Percentiles rank a stretch among this genome's conserved stretches.
Conservation (phyloP, 2,888 invertebrate genomes). For the Eupithecia subfuscata region DNA sequence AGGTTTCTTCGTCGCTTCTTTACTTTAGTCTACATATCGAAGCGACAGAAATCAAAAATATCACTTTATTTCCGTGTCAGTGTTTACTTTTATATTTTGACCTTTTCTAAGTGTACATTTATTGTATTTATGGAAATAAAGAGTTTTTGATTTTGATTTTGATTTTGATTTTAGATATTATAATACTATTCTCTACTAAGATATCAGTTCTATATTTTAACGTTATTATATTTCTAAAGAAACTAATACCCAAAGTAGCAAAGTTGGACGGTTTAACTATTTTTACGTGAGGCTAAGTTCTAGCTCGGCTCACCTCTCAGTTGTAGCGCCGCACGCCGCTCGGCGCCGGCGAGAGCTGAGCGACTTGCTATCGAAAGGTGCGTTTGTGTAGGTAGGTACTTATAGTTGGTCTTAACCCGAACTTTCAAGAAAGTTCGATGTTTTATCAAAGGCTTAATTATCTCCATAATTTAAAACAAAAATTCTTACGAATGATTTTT, state of each 20-base stretch:
- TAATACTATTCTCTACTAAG: too few species aligned
- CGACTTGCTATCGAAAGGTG: conserved; percentile 14
- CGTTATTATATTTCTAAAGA: conserved; percentile 24
- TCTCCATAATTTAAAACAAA: not conserved
- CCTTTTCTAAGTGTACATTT: too few species aligned
- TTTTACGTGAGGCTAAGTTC: conserved; percentile 34
- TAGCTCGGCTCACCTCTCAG: conserved; percentile 21
- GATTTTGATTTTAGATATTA: too few species aligned
- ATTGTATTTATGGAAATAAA: too few species aligned
- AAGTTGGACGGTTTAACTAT: conserved; percentile 35
- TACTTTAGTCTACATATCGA: too few species aligned
- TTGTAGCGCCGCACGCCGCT: not conserved
- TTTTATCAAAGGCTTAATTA: not conserved
- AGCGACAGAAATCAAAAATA: too few species aligned
- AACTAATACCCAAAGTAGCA: conserved; percentile 40
- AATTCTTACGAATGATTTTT: not conserved
- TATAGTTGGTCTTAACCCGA: not conserved
- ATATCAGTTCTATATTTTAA: conserved; percentile 13
- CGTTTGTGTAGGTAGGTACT: not conserved
- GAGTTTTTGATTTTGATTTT: too few species aligned
- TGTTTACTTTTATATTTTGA: too few species aligned
- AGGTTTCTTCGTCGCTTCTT: too few species aligned
- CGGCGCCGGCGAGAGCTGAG: not conserved
- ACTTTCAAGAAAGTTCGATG: not conserved
- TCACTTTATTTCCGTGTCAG: too few species aligned